phyloP scores from a whole-genome alignment of 2,113 vertebrate species.

The Manacus vitellinus region DNA sequence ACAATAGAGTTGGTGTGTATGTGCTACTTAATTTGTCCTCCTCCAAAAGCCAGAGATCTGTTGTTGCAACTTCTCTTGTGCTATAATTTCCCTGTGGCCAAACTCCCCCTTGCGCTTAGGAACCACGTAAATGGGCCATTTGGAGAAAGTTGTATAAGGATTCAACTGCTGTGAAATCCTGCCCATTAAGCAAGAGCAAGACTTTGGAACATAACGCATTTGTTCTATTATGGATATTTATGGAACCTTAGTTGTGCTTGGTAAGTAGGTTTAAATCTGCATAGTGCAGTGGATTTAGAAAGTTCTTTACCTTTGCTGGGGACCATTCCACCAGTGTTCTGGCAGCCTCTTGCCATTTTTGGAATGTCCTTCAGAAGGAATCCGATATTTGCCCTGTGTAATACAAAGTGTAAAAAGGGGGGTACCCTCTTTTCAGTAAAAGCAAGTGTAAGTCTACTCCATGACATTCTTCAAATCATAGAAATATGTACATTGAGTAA shows the following conservation, averaged over 20 bases:
- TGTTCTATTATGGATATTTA: background rate
- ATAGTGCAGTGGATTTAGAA: background rate
- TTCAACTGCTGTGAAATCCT: background rate
- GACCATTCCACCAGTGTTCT: background rate
- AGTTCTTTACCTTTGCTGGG: background rate
- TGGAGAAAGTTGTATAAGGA: background rate
- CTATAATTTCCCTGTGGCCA: background rate
- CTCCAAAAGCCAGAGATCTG: background rate
- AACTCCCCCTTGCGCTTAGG: background rate
- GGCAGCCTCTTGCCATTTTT: background rate
- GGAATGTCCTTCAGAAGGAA: background rate
- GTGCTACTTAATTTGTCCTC: background rate
- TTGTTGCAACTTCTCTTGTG: background rate
- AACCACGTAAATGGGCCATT: background rate
- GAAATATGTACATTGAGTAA: background rate
- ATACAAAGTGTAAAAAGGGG: background rate
- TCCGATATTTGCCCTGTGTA: fast-evolving
- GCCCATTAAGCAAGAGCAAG: background rate
- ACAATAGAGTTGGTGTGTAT: fast-evolving
- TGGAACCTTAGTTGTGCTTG: background rate
- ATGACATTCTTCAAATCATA: background rate
- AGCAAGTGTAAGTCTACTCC: background rate
- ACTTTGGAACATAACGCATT: background rate
- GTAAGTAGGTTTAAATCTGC: background rate
- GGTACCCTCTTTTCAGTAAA: background rate